Conservation (phyloP, 2,797 vertebrate genomes). For the Rhinatrema bivittatum region DNA sequence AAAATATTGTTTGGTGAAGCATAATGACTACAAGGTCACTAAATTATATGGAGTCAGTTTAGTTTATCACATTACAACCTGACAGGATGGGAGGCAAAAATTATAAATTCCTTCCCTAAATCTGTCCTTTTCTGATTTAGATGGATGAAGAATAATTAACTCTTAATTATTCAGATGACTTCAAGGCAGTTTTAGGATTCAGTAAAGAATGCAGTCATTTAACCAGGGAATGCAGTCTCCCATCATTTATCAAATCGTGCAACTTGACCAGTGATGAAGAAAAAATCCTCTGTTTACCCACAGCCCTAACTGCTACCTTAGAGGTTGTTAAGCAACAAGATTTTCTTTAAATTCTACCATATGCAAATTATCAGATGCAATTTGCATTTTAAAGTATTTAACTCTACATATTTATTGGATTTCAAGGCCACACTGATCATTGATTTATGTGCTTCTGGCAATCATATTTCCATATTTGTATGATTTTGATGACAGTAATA, state of each 20-base stretch:
- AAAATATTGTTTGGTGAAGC: slow-evolving; percentile 87
- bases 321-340: slow-evolving; percentile 93
- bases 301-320: slow-evolving; percentile 82
- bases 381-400: slow-evolving; percentile 99
- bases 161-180: slow-evolving; percentile 99
- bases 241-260: slow-evolving; percentile 88
- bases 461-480: slow-evolving; percentile 99
- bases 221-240: slow-evolving; percentile 85
- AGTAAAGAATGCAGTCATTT: slow-evolving; percentile 85
- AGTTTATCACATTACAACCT: slow-evolving; percentile 96
- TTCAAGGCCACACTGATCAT: slow-evolving; percentile 98
- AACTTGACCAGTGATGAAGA: slow-evolving; percentile 91
- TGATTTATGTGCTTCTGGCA: slow-evolving; percentile 99
- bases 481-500: slow-evolving; percentile 99
- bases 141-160: slow-evolving; percentile 99
- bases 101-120: slow-evolving; percentile 99
- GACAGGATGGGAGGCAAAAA: slow-evolving; percentile 94
- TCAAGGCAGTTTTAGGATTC: slow-evolving; percentile 93
- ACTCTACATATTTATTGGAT: slow-evolving; percentile 99
- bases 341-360: slow-evolving; percentile 96
- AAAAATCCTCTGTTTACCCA: slow-evolving; percentile 74
- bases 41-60: slow-evolving; percentile 98
- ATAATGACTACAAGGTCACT: slow-evolving; percentile 96
- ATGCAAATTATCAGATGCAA: slow-evolving; percentile 92
- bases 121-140: slow-evolving; percentile 98